Evolutionary conservation across 1,140 invertebrate genomes (phyloP).

Genomic region (Nephotettix cincticeps): DNA sequence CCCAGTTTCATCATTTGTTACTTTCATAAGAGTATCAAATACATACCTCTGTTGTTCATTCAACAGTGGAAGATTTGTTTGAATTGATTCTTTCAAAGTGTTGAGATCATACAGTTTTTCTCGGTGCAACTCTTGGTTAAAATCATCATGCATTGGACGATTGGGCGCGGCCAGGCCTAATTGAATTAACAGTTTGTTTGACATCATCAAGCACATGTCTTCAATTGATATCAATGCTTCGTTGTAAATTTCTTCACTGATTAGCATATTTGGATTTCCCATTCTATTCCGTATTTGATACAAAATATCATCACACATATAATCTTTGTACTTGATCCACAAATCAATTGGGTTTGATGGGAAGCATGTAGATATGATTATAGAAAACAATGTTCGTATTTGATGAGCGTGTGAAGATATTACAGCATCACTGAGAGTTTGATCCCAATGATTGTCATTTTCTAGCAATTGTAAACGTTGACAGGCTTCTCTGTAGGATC

Average conservation of each 20-base stretch:
- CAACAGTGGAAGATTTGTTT: not conserved
- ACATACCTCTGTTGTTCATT: not conserved
- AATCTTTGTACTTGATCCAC: slow-evolving; percentile 45
- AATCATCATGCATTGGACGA: slow-evolving; percentile 26
- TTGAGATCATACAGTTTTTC: not conserved
- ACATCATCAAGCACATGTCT: too few relatives aligned
- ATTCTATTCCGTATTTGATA: too few relatives aligned
- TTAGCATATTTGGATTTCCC: slow-evolving; percentile 36
- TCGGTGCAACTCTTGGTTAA: slow-evolving; percentile 7
- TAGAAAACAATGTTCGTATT: slow-evolving; percentile 49
- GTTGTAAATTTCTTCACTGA: slow-evolving; percentile 38
- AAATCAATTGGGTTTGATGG: slow-evolving; percentile 41
- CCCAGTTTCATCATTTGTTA: not conserved
- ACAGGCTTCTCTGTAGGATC: slow-evolving; percentile 47
- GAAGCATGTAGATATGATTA: slow-evolving; percentile 43
- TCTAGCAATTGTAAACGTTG: slow-evolving; percentile 31
- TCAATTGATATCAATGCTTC: slow-evolving; percentile 45
- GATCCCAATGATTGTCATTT: slow-evolving; percentile 43
- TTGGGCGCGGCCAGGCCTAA: slow-evolving; percentile 30
- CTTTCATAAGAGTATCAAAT: slow-evolving; percentile 29
- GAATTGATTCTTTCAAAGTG: not conserved
- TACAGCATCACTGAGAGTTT: slow-evolving; percentile 41
- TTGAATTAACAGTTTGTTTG: slow-evolving; percentile 44
- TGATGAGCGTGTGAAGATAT: slow-evolving; percentile 42
- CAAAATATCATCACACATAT: slow-evolving; percentile 44